Evolutionary conservation across 2,797 vertebrate genomes (phyloP).

Genomic region (Cichlasoma orientale): DNA sequence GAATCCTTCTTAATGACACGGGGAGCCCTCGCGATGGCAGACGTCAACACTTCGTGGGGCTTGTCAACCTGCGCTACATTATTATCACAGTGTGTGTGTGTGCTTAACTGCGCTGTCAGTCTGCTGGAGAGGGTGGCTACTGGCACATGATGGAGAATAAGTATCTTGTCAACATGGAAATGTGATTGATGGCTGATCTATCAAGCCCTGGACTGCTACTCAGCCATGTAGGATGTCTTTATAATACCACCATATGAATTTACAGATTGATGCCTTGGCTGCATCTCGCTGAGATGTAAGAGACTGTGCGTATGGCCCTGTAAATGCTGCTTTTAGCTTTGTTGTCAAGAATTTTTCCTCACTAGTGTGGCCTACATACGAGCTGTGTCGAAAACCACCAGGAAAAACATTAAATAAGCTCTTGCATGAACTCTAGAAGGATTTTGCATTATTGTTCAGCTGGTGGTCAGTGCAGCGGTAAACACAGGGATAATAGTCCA

Average conservation of each 20-base stretch:
- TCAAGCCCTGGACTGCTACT: slow-evolving; percentile 39
- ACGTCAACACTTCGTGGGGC: slow-evolving; percentile 12
- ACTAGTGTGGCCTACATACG: slow-evolving; percentile 33
- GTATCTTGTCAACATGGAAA: slow-evolving; percentile 54
- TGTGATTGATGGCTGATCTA: slow-evolving; percentile 67
- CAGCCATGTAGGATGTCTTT: slow-evolving; percentile 61
- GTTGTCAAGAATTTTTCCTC: slow-evolving; percentile 13
- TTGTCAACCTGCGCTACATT: slow-evolving; percentile 29
- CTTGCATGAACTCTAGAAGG: slow-evolving; percentile 43
- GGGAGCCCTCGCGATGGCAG: slow-evolving; percentile 13
- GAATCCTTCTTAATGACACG: slow-evolving; percentile 14
- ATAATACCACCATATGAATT: slow-evolving; percentile 34
- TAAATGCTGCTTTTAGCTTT: slow-evolving; percentile 13
- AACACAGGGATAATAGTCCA: slow-evolving; percentile 70
- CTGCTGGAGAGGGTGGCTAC: slow-evolving; percentile 13
- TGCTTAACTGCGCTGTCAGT: slow-evolving; percentile 1
- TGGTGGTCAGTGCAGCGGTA: slow-evolving; percentile 69
- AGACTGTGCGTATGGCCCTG: neutral
- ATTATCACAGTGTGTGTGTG: slow-evolving; percentile 14
- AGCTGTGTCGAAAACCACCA: slow-evolving; percentile 38
- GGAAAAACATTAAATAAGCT: slow-evolving; percentile 51
- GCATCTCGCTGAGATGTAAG: neutral
- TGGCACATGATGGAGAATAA: slow-evolving; percentile 42
- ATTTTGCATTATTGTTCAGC: slow-evolving; percentile 60
- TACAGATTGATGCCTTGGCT: slow-evolving; percentile 34